phyloP scores from a whole-genome alignment of 2,888 invertebrate species.

The Morpho achilles region DNA sequence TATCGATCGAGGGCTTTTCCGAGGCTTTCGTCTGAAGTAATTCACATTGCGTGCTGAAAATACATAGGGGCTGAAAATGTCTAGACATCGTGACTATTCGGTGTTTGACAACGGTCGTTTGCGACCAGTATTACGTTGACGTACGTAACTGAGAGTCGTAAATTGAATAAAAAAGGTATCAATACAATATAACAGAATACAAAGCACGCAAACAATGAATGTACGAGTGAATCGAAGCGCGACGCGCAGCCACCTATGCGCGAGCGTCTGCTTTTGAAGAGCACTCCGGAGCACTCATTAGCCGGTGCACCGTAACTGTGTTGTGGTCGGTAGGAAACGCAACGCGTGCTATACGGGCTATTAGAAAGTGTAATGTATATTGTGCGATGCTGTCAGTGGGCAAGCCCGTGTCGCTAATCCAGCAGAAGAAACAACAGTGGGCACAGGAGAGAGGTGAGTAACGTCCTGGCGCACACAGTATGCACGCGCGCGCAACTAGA shows the following conservation, averaged over 20 bases:
- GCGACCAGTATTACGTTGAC: conserved; percentile 12
- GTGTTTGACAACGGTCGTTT: conserved; percentile 11
- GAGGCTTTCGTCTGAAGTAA: conserved; percentile 68
- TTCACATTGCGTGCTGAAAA: conserved; percentile 71
- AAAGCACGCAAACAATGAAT: conserved; percentile 64
- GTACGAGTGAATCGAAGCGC: conserved; percentile 67
- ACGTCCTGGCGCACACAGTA: conserved; percentile 80
- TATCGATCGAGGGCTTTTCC: conserved; percentile 77
- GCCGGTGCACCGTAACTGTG: conserved; percentile 70
- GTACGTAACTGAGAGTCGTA: conserved; percentile 18
- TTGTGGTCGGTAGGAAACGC: conserved; percentile 55
- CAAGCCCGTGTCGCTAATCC: conserved; percentile 83
- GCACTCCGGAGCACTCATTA: conserved; percentile 62
- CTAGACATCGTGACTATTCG: conserved; percentile 16
- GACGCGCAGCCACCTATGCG: conserved; percentile 58
- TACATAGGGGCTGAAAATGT: conserved; percentile 52
- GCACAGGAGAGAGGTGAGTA: conserved; percentile 92
- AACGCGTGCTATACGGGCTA: conserved; percentile 66
- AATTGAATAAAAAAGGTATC: conserved; percentile 37
- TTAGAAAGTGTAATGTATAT: conserved; percentile 75
- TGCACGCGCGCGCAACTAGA: conserved; percentile 83
- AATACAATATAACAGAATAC: conserved; percentile 41
- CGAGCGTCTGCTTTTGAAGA: conserved; percentile 65
- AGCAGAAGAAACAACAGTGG: conserved; percentile 96
- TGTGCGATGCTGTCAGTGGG: conserved; percentile 75